Percentiles rank a stretch among this genome's conserved stretches.
Evolutionary conservation across 1,140 invertebrate genomes (phyloP).

Genomic region (Pogonognathellus flavescens): DNA sequence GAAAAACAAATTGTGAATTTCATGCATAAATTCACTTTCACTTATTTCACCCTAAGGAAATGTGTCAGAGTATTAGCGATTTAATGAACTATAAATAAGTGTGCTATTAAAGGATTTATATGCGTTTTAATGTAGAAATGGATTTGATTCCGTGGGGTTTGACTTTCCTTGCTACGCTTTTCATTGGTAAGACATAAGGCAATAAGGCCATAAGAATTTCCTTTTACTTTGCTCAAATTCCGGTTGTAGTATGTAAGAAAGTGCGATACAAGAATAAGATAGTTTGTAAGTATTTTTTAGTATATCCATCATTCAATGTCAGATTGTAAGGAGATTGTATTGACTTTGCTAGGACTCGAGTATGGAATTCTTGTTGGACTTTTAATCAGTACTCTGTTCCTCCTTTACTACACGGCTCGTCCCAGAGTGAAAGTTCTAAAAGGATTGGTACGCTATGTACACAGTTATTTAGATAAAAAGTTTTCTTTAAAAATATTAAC

Average conservation of each 20-base stretch:
- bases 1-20: background rate
- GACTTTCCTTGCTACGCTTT: slow-evolving; percentile 86
- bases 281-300: no score
- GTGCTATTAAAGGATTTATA: slow-evolving; percentile 12
- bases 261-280: no score
- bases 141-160: slow-evolving; percentile 85
- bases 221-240: no score
- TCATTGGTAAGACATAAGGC: slow-evolving; percentile 74
- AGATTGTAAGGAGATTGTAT: background rate
- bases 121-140: slow-evolving; percentile 75
- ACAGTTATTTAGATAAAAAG: background rate
- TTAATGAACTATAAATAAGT: background rate
- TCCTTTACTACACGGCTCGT: slow-evolving; percentile 81
- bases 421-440: slow-evolving; percentile 77
- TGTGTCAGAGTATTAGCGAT: background rate
- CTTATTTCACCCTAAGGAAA: background rate
- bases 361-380: slow-evolving; percentile 86
- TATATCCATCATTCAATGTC: no score
- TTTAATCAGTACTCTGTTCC: slow-evolving; percentile 78
- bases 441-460: slow-evolving; percentile 70
- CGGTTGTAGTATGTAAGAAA: no score
- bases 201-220: no score
- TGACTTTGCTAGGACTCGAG: slow-evolving; percentile 82
- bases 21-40: no score
- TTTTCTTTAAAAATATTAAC: background rate